Evolutionary conservation across 1,140 invertebrate species (phyloP).

Genomic region (Drosophila pachea): DNA sequence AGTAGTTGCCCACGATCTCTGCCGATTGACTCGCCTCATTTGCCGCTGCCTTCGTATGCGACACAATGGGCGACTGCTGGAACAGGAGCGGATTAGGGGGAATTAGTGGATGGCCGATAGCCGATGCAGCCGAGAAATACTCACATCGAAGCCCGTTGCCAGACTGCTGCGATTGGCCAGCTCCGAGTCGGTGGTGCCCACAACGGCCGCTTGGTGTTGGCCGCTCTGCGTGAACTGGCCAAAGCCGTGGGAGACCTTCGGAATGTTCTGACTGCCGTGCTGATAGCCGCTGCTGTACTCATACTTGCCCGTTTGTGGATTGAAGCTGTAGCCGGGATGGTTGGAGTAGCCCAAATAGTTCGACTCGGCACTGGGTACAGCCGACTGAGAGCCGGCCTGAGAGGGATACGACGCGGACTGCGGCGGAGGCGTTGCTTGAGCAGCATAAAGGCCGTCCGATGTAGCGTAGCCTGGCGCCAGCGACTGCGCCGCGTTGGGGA

Average conservation of each 20-base stretch:
- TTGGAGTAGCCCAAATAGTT: slow-evolving; percentile 62
- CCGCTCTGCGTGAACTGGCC: slow-evolving; percentile 72
- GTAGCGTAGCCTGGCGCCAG: not conserved
- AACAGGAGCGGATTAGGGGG: no score
- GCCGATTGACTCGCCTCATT: slow-evolving; percentile 6
- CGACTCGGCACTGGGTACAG: slow-evolving; percentile 3
- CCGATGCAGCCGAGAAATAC: slow-evolving; percentile 1
- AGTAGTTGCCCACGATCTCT: slow-evolving; percentile 49
- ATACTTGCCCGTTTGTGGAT: slow-evolving; percentile 70
- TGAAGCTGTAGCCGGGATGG: slow-evolving; percentile 76
- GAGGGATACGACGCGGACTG: slow-evolving; percentile 6
- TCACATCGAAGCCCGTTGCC: slow-evolving; percentile 74
- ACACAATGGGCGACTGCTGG: slow-evolving; percentile 65
- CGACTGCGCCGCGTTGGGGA: not conserved
- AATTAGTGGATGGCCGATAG: no score
- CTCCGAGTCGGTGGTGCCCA: slow-evolving; percentile 70
- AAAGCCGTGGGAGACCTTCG: slow-evolving; percentile 36
- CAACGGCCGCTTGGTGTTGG: slow-evolving; percentile 45
- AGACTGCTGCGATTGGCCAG: slow-evolving; percentile 60
- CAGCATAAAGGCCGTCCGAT: no score
- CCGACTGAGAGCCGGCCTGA: no score
- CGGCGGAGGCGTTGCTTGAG: not conserved
- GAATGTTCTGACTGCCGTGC: slow-evolving; percentile 46
- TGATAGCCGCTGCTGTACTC: slow-evolving; percentile 77
- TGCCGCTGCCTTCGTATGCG: slow-evolving; percentile 59